Base-by-base conservation (phyloP, 2,888 invertebrate species). In the Diarsia dahlii region DNA sequence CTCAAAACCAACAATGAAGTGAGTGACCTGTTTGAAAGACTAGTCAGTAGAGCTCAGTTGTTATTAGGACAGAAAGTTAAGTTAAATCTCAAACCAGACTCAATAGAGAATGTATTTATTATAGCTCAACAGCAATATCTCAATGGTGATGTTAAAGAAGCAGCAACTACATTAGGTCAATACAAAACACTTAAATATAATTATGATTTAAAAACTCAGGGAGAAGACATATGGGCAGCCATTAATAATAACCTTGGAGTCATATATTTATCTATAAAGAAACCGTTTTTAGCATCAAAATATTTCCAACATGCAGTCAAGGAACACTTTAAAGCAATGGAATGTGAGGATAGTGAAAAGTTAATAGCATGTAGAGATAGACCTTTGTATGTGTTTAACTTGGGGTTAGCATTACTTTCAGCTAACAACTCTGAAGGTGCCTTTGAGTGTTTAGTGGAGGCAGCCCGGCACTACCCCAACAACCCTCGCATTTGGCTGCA, bases 401-500 rank as follows among this genome's bases (percentile, higher is more conserved):
- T 99, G 85, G 99, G 99, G 0, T 97, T 99, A 73, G 97, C 98
- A 28, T 96, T 99, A 88, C 96, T 99, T 62, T 98, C 98, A 90
- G 97, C 98, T 52, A 98, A 98, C 74, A 97, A 98, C 88, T 97
- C 98, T 0, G 97, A 97, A 80, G 98, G 98, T 89, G 99, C 99
- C 0, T 99, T 99, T 94, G 99, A 99, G 90, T 99, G 98, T 92
- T 97, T 99, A 63, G 97, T 98, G 20, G 98, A 99, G 93, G 98
- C 98, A 4, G 98, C 99, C 0, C 97, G 99, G 83, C 97, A 98
- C 76, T 98, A 98, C 90, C 98, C 98, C 81, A 98, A 98, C 87
- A 99, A 99, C 94, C 98, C 99, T 6, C 97, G 98, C 74, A 97
- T 99, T 60, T 99, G 99, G 99, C 96, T 99, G 76, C 97, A 99